phyloP scores from a whole-genome alignment of 2,797 vertebrate species.

The Trematomus bernacchii region DNA sequence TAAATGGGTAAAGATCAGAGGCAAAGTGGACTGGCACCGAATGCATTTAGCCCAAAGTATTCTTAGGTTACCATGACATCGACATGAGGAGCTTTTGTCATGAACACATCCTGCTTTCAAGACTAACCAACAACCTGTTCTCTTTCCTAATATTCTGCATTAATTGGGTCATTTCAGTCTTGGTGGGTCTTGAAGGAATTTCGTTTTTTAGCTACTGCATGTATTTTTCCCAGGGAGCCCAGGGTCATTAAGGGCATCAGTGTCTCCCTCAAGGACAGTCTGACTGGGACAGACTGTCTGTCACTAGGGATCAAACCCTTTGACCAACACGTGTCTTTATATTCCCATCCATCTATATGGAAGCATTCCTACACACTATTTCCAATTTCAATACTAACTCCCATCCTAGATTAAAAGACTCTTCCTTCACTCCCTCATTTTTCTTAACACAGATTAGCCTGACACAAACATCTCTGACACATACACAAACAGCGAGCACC shows the following conservation, averaged over 20 bases:
- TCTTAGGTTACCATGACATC: conserved; percentile 32
- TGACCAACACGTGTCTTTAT: conserved; percentile 57
- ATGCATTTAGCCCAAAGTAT: conserved; percentile 21
- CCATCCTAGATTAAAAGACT: conserved; percentile 24
- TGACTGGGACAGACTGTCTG: conserved; percentile 65
- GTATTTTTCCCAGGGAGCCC: conserved; percentile 35
- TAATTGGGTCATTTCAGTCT: conserved; percentile 4
- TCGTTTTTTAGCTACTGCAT: conserved; percentile 32
- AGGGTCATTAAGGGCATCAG: conserved; percentile 67
- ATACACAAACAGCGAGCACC: conserved; percentile 50
- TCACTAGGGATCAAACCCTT: conserved; percentile 66
- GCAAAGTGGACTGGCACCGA: conserved; percentile 5
- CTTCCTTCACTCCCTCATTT: not conserved
- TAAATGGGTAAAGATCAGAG: conserved; percentile 36
- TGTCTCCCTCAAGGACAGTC: conserved; percentile 67
- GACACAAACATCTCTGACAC: conserved; percentile 6
- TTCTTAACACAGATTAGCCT: conserved; percentile 28
- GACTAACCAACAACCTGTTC: conserved; percentile 3
- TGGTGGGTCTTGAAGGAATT: conserved; percentile 31
- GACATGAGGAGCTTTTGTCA: conserved; percentile 15
- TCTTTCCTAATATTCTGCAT: not conserved
- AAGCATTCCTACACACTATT: conserved; percentile 20
- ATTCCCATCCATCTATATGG: conserved; percentile 51
- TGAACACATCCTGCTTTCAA: not conserved
- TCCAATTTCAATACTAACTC: conserved; percentile 21